Conservation (phyloP, 2,113 vertebrate species). For the Haplochromis vanheusdeni region DNA sequence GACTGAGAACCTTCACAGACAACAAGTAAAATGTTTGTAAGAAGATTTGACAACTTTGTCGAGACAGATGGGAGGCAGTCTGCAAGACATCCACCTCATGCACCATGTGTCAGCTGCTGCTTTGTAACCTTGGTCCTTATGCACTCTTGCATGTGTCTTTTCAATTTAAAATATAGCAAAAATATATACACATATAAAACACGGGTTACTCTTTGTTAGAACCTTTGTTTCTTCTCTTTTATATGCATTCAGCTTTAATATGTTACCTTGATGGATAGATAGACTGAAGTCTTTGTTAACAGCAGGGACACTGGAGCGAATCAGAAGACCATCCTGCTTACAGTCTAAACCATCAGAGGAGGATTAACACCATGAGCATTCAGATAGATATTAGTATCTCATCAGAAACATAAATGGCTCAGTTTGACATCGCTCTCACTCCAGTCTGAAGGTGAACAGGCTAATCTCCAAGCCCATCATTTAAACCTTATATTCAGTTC, state of each 20-base stretch:
- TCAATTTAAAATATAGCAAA: not conserved
- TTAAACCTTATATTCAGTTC: not conserved
- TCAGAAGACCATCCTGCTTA: not conserved
- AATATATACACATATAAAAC: not conserved
- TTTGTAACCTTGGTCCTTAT: not conserved
- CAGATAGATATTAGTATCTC: not conserved
- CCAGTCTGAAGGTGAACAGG: not conserved
- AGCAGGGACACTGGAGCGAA: not conserved
- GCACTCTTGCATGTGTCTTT: not conserved
- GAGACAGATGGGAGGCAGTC: not conserved
- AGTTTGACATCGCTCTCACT: not conserved
- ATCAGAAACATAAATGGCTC: not conserved
- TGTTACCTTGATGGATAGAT: not conserved
- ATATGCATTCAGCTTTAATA: not conserved
- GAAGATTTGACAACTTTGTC: not conserved
- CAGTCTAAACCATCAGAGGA: not conserved
- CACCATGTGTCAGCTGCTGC: not conserved
- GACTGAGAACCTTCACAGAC: not conserved
- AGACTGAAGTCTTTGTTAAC: not conserved
- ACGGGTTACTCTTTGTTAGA: not conserved
- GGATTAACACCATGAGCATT: not conserved
- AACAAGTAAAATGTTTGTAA: not conserved
- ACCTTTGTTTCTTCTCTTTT: not conserved
- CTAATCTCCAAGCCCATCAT: not conserved
- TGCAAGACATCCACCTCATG: not conserved